Base-by-base conservation (phyloP, 1,140 invertebrate species). In the Penaeus japonicus region DNA sequence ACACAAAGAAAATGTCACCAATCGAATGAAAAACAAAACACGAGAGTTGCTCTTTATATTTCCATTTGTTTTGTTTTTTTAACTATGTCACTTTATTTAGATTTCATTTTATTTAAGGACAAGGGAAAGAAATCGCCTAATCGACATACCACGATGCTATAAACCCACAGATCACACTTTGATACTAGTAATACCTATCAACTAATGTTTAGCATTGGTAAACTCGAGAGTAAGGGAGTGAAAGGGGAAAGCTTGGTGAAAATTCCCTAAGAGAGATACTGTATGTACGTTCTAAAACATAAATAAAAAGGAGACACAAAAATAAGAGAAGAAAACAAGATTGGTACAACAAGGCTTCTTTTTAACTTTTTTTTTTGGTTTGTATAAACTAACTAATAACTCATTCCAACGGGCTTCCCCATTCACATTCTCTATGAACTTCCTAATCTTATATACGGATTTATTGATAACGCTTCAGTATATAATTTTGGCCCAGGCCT, bases 201-300 rank as follows among this genome's bases (percentile, higher is more conserved):
- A 82, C 86, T 88, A 84, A 32, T 77, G 65, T 77, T 85, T 84
- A 84, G 80, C 80, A 54, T 70, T 35, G 80, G 80, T 84, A 83
- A 88, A 88, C 55, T 88, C 32, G 80, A 77, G 79, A 88, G 86
- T 83, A 47, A 75, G 80, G 80, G 47, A 88, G 86, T 88, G 86
- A 88, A 88, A 88, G 86, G 86, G 86, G 86, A 88, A 88, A 88
- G 86, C 86, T 88, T 82, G 35, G 86, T 88, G 86, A 88, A 88
- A 88, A 84, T 83, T 35, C 83, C 39, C 86, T 83, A 83, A 75
- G 86, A 77, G 62, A 88, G 47, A 77, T 88, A 55, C 24, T 77
- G 70, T 32, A 88, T 79, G 79, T 53, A 86, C 62, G 73, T 88
- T 54, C 86, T 88, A 88, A 59, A 47, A 47, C 47, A 47, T 47